phyloP scores from a whole-genome alignment of 1,140 invertebrate genomes.

The Hylyphantes graminicola region DNA sequence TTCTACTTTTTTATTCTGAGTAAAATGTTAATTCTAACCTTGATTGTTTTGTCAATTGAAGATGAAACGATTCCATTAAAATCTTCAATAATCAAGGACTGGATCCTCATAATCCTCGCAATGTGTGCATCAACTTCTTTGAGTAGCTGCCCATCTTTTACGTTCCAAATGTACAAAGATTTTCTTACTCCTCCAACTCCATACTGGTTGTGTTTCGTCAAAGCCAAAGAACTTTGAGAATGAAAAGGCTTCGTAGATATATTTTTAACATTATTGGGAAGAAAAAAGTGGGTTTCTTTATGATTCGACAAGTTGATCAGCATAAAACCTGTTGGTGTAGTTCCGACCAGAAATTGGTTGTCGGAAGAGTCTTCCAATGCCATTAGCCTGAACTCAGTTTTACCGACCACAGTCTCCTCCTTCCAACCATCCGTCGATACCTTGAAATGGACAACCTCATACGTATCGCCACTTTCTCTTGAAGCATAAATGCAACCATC shows the following conservation, averaged over 20 bases:
- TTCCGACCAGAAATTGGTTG: conserved; percentile 58
- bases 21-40: conserved; percentile 82
- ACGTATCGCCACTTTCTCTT: not conserved
- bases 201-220: conserved; percentile 90
- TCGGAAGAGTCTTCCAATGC: conserved; percentile 24
- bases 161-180: conserved; percentile 94
- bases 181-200: conserved; percentile 95
- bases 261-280: conserved; percentile 91
- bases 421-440: conserved; percentile 42
- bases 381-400: conserved; percentile 6
- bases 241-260: conserved; percentile 89
- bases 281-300: conserved; percentile 71
- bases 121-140: conserved; percentile 97
- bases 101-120: conserved; percentile 92
- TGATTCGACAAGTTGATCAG: conserved; percentile 25
- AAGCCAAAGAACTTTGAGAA: conserved; percentile 86
- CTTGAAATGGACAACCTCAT: conserved; percentile 21
- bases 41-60: conserved; percentile 96
- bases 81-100: conserved; percentile 83
- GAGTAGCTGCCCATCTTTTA: conserved; percentile 81
- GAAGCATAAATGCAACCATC: conserved; percentile 21
- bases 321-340: conserved; percentile 45
- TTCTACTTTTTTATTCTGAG: not conserved
- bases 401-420: not conserved
- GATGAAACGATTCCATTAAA: conserved; percentile 97